Conservation (phyloP, 2,888 invertebrate genomes). For the Epinotia bilunana region DNA sequence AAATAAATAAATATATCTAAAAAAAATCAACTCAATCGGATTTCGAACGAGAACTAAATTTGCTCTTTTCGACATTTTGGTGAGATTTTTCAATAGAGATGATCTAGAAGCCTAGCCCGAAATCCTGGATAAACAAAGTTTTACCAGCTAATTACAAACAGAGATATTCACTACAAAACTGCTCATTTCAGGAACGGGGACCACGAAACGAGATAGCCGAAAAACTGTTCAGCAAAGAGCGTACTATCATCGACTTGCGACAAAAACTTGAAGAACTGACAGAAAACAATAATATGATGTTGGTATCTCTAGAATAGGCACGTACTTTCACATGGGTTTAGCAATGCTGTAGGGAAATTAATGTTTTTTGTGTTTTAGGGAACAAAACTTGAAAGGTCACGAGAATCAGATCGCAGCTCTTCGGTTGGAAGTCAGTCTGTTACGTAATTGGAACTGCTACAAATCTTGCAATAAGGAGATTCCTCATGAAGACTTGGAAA, state of each 20-base stretch:
- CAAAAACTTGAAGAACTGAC: constrained; percentile 64
- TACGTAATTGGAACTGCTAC: constrained; percentile 72
- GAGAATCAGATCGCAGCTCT: constrained; percentile 70
- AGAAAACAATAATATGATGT: constrained; percentile 73
- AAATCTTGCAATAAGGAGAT: constrained; percentile 59
- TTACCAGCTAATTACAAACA: no score
- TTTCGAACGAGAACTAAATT: no score
- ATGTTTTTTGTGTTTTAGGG: constrained; percentile 56
- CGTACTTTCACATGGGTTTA: no score
- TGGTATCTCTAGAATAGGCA: constrained; percentile 45
- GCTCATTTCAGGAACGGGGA: constrained; percentile 66
- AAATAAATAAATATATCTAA: no score
- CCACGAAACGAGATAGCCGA: constrained; percentile 69
- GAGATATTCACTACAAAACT: neutral
- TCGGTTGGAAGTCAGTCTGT: constrained; percentile 71
- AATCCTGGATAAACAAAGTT: no score
- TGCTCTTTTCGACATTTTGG: no score
- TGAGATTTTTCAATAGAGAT: no score
- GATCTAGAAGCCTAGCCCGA: no score
- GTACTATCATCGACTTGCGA: constrained; percentile 68
- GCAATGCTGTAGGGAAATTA: neutral
- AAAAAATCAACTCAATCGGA: no score
- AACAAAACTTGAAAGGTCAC: constrained; percentile 70
- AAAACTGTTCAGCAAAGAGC: constrained; percentile 70
- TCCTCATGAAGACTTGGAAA: constrained; percentile 69